Evolutionary conservation across 2,797 vertebrate species (phyloP).

Genomic region (Saxicola maurus): DNA sequence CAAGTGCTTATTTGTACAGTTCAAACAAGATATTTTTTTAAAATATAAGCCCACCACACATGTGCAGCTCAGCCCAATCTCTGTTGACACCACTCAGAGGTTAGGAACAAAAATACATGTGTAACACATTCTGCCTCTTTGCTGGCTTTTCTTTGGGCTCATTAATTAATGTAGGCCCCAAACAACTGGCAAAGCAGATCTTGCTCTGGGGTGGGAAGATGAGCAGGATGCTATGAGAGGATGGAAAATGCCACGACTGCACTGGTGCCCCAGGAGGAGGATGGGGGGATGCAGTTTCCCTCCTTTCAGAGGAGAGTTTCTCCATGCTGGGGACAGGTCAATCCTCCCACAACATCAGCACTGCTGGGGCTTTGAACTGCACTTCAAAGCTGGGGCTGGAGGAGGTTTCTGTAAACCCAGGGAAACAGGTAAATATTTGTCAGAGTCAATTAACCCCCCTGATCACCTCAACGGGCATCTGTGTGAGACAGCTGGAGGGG

Average conservation of each 20-base stretch:
- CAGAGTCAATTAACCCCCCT: conserved; percentile 26
- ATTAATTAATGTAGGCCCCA: neutral
- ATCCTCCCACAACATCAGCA: neutral
- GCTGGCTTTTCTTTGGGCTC: neutral
- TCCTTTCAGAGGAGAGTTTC: neutral
- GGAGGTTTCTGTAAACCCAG: conserved; percentile 27
- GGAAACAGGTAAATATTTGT: conserved; percentile 62
- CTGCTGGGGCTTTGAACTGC: conserved; percentile 44
- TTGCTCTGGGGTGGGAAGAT: neutral
- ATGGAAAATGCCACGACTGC: neutral
- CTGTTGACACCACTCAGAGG: neutral
- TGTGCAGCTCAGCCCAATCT: neutral
- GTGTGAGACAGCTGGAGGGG: neutral
- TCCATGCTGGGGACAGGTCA: rapidly evolving
- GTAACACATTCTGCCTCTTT: neutral
- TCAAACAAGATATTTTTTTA: neutral
- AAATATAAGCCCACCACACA: neutral
- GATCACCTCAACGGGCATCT: neutral
- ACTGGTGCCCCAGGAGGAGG: neutral
- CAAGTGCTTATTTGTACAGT: conserved; percentile 9
- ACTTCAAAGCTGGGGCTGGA: conserved; percentile 48
- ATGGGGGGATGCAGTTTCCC: neutral
- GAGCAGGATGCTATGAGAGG: neutral
- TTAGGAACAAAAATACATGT: neutral
- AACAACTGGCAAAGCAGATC: neutral